These are phyloP conservation scores for Hippopotamyrus pictus DNA, from an alignment of 2,797 vertebrate genomes.

Conservation along the genomic window DNA sequence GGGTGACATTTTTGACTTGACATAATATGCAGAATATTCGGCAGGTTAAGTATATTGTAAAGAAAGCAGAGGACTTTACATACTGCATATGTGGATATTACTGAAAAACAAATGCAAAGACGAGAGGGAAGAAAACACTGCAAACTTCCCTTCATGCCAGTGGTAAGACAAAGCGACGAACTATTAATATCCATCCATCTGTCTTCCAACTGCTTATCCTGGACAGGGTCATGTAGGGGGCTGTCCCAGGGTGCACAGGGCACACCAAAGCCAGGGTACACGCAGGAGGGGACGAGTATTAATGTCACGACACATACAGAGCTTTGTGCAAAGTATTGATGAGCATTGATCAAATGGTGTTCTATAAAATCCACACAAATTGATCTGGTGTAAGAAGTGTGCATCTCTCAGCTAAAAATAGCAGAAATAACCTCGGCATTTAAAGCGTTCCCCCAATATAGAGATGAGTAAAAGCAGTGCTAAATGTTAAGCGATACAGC, in stretches of 20 bases:
- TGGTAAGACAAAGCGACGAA: background rate
- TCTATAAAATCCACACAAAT: background rate
- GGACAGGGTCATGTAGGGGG: background rate
- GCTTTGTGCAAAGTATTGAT: background rate
- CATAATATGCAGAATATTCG: background rate
- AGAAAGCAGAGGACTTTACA: background rate
- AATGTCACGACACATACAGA: background rate
- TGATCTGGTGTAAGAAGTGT: background rate
- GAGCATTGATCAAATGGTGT: background rate
- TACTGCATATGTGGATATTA: background rate
- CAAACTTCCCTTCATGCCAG: background rate
- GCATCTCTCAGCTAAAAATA: background rate
- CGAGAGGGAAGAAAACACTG: background rate
- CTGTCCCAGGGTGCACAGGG: background rate
- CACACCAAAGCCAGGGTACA: background rate
- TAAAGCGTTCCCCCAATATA: background rate
- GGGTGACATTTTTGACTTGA: background rate
- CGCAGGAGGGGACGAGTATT: background rate
- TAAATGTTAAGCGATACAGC: background rate
- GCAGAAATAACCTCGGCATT: background rate
- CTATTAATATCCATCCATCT: background rate
- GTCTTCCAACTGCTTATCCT: background rate
- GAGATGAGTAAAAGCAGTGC: background rate
- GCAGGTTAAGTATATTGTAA: background rate
- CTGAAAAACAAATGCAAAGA: background rate